These are phyloP conservation scores for Phthorimaea operculella DNA, from an alignment of 1,140 invertebrate genomes.

Conservation along the genomic window DNA sequence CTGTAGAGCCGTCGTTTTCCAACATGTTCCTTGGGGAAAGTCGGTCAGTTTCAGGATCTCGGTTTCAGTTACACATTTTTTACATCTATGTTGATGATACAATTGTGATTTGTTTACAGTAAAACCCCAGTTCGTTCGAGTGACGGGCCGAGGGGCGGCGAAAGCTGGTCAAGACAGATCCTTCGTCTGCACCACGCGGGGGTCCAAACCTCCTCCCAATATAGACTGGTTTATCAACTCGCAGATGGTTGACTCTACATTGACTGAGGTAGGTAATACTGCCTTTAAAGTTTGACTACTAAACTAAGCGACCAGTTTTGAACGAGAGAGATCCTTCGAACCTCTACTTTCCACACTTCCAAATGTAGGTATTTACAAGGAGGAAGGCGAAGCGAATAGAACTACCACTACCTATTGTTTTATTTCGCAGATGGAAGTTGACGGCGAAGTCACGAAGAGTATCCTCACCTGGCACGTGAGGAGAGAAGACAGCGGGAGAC, in stretches of 20 bases:
- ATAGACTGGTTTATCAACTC: slow-evolving; percentile 63
- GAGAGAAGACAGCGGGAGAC: slow-evolving; percentile 78
- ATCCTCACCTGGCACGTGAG: slow-evolving; percentile 48
- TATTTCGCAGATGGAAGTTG: slow-evolving; percentile 43
- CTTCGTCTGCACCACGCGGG: slow-evolving; percentile 51
- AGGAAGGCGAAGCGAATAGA: too few species aligned
- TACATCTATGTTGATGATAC: too few species aligned
- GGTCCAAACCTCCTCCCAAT: slow-evolving; percentile 55
- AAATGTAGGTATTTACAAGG: too few species aligned
- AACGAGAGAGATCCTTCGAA: too few species aligned
- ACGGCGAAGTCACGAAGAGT: slow-evolving; percentile 50
- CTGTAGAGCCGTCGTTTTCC: too few species aligned
- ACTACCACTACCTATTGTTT: not conserved
- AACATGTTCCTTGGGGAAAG: too few species aligned
- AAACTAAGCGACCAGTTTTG: too few species aligned
- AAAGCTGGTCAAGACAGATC: slow-evolving; percentile 47
- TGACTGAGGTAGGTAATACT: slow-evolving; percentile 37
- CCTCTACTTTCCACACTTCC: too few species aligned
- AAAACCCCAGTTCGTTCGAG: slow-evolving; percentile 52
- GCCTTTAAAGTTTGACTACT: too few species aligned
- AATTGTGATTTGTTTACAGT: slow-evolving; percentile 29
- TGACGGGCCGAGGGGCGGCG: slow-evolving; percentile 43
- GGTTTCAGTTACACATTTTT: too few species aligned
- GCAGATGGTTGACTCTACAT: slow-evolving; percentile 48
- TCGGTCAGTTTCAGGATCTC: too few species aligned